phyloP scores from a whole-genome alignment of 2,888 invertebrate genomes.

The Amphipoea oculea region DNA sequence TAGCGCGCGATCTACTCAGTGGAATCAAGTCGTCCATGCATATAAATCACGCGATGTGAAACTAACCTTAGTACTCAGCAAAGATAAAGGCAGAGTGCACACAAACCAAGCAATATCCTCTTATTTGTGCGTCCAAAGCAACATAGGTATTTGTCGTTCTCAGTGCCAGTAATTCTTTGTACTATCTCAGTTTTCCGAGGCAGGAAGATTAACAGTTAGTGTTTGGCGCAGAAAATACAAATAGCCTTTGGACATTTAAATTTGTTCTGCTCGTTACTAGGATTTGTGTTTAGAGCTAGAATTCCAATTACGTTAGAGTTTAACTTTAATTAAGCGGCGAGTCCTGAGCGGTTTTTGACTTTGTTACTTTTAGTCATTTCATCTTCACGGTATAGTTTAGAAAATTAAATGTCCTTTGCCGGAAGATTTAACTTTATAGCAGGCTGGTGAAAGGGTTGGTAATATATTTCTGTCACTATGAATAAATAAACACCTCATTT shows the following conservation, averaged over 20 bases:
- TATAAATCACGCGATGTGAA: conserved; percentile 43
- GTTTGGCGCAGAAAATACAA: conserved; percentile 67
- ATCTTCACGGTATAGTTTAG: conserved; percentile 6
- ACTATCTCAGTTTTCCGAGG: conserved; percentile 61
- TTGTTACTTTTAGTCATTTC: conserved; percentile 26
- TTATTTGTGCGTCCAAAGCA: conserved; percentile 40
- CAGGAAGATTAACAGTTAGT: conserved; percentile 67
- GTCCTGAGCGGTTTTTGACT: conserved; percentile 35
- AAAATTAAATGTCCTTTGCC: not conserved
- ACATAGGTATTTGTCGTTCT: conserved; percentile 38
- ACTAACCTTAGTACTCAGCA: conserved; percentile 35
- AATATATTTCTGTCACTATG: not conserved
- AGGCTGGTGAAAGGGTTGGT: not conserved
- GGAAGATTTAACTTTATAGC: not conserved
- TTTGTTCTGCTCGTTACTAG: conserved; percentile 63
- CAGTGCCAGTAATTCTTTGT: conserved; percentile 51
- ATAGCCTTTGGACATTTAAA: conserved; percentile 67
- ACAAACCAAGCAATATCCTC: conserved; percentile 37
- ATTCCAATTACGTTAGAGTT: conserved; percentile 58
- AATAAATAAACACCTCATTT: not conserved
- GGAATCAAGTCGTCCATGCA: conserved; percentile 16
- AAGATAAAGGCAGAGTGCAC: conserved; percentile 53
- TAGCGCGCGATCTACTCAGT: conserved; percentile 10
- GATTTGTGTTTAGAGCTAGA: conserved; percentile 68
- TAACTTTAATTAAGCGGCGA: conserved; percentile 55